Percentiles rank a stretch among this genome's conserved stretches.
phyloP scores from a whole-genome alignment of 2,113 vertebrate genomes.

The Gadus chalcogrammus region DNA sequence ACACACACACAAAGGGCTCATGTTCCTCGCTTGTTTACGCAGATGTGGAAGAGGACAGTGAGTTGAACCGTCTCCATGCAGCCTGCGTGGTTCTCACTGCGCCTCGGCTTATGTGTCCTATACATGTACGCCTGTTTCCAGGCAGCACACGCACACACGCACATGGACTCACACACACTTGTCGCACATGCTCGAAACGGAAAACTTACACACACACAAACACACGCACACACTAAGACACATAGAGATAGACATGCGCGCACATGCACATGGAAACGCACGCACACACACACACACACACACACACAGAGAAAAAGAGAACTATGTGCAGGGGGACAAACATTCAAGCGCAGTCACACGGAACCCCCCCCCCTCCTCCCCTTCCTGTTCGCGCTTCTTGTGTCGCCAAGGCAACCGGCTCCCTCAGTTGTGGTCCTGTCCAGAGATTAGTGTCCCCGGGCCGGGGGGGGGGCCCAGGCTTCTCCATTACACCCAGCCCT shows the following conservation, averaged over 20 bases:
- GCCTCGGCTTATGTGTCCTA: too few relatives aligned
- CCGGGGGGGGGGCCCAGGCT: slow-evolving; percentile 37
- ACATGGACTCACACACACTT: neutral
- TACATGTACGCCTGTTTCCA: too few relatives aligned
- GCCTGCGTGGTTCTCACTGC: too few relatives aligned
- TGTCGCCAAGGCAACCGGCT: slow-evolving; percentile 22
- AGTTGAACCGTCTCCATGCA: too few relatives aligned
- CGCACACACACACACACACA: slow-evolving; percentile 12
- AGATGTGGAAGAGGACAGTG: neutral
- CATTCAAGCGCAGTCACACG: slow-evolving; percentile 2
- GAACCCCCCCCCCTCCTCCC: slow-evolving; percentile 12
- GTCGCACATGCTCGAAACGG: too few relatives aligned
- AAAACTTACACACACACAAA: too few relatives aligned
- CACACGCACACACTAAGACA: slow-evolving; percentile 12
- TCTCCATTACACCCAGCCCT: slow-evolving; percentile 42
- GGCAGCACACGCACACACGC: neutral
- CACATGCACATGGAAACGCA: neutral
- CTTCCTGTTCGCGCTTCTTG: neutral
- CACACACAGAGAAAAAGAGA: neutral
- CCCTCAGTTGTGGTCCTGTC: slow-evolving; percentile 47
- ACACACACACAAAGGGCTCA: too few relatives aligned
- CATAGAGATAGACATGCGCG: too few relatives aligned
- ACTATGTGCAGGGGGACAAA: slow-evolving; percentile 11
- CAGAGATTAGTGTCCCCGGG: slow-evolving; percentile 41
- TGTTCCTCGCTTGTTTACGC: slow-evolving; percentile 1